Evolutionary conservation across 1,140 invertebrate genomes (phyloP).

Genomic region (Adoxophyes honmai): DNA sequence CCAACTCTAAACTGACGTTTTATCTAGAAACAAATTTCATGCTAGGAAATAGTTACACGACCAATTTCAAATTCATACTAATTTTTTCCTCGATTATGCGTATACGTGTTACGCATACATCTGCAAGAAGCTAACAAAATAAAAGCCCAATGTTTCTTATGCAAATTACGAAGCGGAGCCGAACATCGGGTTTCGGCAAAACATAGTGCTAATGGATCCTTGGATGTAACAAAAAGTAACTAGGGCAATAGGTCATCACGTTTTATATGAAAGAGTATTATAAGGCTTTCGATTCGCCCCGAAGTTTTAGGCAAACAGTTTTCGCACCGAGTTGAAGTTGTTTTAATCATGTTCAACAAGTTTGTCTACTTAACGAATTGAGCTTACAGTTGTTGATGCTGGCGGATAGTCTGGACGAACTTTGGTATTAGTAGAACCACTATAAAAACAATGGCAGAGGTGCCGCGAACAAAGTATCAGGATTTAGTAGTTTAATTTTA

Average conservation of each 20-base stretch:
- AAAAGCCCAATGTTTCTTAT: background rate
- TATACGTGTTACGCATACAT: no score
- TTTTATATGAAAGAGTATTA: background rate
- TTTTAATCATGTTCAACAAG: conserved; percentile 10
- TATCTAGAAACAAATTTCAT: no score
- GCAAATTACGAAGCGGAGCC: background rate
- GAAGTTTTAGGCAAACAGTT: background rate
- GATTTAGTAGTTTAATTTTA: no score
- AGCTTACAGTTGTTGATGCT: background rate
- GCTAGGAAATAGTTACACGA: no score
- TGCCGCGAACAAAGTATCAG: no score
- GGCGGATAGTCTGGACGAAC: background rate
- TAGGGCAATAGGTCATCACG: background rate
- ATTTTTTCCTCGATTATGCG: no score
- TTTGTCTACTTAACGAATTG: conserved; percentile 5
- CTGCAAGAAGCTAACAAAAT: no score
- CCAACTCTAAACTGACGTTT: no score
- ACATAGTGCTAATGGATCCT: background rate
- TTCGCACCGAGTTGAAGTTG: background rate
- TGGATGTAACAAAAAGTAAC: background rate
- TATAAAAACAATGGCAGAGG: no score
- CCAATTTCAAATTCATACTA: no score
- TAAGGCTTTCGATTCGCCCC: background rate
- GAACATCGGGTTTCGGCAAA: background rate
- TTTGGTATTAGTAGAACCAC: background rate